Evolutionary conservation across 35 echinoderm and acorn worm species (phyloP).

Genomic region (Apostichopus californicus): DNA sequence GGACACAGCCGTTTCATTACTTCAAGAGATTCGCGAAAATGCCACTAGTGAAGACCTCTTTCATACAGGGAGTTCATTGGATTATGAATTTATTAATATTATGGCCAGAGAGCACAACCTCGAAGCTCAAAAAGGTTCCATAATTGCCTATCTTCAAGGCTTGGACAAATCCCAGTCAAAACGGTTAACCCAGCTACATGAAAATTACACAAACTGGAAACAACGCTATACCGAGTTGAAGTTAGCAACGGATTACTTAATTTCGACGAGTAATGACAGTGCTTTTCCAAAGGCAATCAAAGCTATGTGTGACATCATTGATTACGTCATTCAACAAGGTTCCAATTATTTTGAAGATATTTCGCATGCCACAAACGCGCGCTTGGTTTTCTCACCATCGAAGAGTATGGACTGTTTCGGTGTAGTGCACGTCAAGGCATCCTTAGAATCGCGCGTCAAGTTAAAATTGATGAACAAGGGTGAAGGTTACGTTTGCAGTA

Average conservation of each 20-base stretch:
- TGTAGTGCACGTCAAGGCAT: not conserved
- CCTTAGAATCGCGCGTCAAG: not conserved
- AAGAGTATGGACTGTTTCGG: conserved; percentile 21
- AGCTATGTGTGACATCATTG: conserved; percentile 11
- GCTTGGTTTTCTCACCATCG: conserved; percentile 13
- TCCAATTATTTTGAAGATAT: not conserved
- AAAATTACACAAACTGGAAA: not conserved
- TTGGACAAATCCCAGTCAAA: not conserved
- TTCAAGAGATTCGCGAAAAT: not conserved
- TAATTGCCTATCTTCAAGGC: not conserved
- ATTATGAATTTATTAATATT: not conserved
- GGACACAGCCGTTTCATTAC: not conserved
- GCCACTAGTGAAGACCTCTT: not conserved
- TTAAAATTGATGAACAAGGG: not conserved
- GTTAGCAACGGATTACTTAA: not conserved
- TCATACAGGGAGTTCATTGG: not conserved
- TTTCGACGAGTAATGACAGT: not conserved
- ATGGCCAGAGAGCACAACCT: not conserved
- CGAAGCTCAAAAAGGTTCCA: not conserved
- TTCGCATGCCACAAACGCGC: not conserved
- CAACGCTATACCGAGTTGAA: not conserved
- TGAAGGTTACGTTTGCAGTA: conserved; percentile 8
- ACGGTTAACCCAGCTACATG: not conserved
- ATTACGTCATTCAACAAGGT: not conserved
- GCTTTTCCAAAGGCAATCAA: not conserved